These are phyloP conservation scores for Chloebia gouldiae DNA, from an alignment of 2,113 vertebrate species.

Conservation along the genomic window DNA sequence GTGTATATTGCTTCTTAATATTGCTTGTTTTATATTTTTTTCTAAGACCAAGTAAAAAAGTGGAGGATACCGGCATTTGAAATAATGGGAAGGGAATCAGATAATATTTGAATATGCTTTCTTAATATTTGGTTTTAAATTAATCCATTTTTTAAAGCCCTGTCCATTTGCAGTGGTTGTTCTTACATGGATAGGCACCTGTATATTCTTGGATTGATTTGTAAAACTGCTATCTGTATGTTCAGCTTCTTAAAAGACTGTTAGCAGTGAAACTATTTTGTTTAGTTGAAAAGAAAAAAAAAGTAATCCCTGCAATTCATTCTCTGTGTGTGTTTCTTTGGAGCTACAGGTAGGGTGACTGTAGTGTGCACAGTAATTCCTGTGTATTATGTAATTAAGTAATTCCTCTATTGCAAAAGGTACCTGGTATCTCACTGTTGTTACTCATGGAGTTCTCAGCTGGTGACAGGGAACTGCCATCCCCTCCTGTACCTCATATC, in stretches of 20 bases:
- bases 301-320: background rate
- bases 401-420: slow-evolving; percentile 2
- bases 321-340: background rate
- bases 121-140: background rate
- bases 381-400: background rate
- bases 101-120: background rate
- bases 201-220: background rate
- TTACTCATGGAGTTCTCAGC: background rate
- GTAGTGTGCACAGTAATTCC: background rate
- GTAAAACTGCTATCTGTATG: background rate
- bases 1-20: background rate
- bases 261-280: background rate
- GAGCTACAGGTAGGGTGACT: background rate
- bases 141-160: background rate
- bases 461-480: background rate
- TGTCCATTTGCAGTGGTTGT: background rate
- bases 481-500: background rate
- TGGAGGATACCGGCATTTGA: background rate
- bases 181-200: background rate
- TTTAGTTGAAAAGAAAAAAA: background rate
- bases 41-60: background rate
- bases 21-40: background rate
- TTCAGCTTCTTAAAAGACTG: background rate
- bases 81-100: background rate
- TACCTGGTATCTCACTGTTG: background rate